Conservation (phyloP, 1,140 invertebrate species). For the Aricia agestis region DNA sequence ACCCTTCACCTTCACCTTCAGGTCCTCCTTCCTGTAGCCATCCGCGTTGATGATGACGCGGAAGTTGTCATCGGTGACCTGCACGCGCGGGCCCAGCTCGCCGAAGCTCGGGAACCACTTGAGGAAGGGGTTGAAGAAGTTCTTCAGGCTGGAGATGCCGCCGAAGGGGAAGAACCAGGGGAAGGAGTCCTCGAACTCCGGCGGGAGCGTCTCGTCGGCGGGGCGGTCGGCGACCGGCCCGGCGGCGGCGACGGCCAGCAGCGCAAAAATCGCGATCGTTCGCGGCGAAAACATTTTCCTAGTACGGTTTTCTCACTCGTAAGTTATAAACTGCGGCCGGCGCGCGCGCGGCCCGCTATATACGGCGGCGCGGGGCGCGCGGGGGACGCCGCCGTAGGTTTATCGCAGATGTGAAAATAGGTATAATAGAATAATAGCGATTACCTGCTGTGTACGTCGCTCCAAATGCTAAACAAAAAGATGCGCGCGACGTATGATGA, state of each 20-base stretch:
- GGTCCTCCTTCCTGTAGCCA: conserved; percentile 56
- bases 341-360: conserved; percentile 60
- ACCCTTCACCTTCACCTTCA: conserved; percentile 61
- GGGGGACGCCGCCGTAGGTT: conserved; percentile 37
- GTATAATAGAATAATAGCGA: conserved; percentile 1
- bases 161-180: conserved; percentile 64
- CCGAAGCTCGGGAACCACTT: conserved; percentile 59
- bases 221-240: conserved; percentile 46
- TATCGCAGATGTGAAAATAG: conserved; percentile 16
- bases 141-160: conserved; percentile 23
- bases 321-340: conserved; percentile 55
- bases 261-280: conserved; percentile 43
- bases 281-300: conserved; percentile 55
- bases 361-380: conserved; percentile 51
- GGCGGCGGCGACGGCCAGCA: conserved; percentile 46
- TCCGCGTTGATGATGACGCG: conserved; percentile 60
- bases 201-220: conserved; percentile 43
- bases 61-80: conserved; percentile 56
- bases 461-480: neutral
- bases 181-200: conserved; percentile 45
- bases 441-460: neutral
- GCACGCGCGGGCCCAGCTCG: conserved; percentile 55
- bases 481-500: neutral
- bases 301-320: conserved; percentile 37
- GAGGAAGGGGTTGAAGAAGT: conserved; percentile 55